Evolutionary conservation across 2,113 vertebrate species (phyloP).

Genomic region (Hydrolagus affinis): DNA sequence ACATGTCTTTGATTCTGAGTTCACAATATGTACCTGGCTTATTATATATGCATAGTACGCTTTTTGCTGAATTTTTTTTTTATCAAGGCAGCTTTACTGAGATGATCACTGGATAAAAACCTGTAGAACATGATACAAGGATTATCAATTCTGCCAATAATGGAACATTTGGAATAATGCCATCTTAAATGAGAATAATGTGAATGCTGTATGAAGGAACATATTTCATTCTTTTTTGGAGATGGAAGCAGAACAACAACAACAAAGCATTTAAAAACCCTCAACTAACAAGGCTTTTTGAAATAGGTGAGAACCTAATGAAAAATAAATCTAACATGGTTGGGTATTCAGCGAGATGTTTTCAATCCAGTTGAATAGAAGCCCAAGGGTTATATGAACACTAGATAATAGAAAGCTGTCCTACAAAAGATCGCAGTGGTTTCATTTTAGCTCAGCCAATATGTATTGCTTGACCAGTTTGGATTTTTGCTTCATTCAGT

Average conservation of each 20-base stretch:
- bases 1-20: not conserved
- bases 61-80: not conserved
- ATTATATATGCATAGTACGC: not conserved
- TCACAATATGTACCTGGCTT: not conserved
- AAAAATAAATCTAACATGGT: not conserved
- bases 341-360: not conserved
- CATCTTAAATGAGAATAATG: not conserved
- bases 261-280: not conserved
- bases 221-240: not conserved
- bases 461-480: not conserved
- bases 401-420: not conserved
- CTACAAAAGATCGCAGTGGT: not conserved
- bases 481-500: not conserved
- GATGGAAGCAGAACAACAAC: conserved; percentile 1
- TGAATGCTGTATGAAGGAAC: not conserved
- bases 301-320: not conserved
- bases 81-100: not conserved
- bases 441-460: not conserved
- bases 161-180: not conserved
- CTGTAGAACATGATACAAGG: not conserved
- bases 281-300: not conserved
- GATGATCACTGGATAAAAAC: not conserved
- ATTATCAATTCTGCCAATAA: not conserved
- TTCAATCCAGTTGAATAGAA: not conserved
- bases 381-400: not conserved